These are phyloP conservation scores for Drosophila mojavensis DNA, from an alignment of 1,140 invertebrate species.

Conservation along the genomic window DNA sequence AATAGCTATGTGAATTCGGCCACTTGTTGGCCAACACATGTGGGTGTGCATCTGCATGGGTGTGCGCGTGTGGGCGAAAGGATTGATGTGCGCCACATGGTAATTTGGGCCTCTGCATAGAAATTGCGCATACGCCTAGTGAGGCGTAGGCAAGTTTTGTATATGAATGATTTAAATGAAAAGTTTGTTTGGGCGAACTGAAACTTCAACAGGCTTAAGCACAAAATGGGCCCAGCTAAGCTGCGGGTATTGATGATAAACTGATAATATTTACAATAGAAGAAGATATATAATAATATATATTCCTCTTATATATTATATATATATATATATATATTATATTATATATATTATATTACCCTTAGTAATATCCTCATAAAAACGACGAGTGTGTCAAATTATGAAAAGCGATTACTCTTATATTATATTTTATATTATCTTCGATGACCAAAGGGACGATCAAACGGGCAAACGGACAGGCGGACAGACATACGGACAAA, in stretches of 20 bases:
- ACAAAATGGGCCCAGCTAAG: slow-evolving; percentile 6
- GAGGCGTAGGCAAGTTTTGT: slow-evolving; percentile 30
- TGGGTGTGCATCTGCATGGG: slow-evolving; percentile 13
- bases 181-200: background rate
- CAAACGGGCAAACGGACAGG: too few relatives aligned
- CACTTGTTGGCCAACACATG: slow-evolving; percentile 58
- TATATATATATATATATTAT: too few relatives aligned
- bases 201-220: slow-evolving; percentile 18
- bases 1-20: slow-evolving; percentile 67
- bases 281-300: too few relatives aligned
- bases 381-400: too few relatives aligned
- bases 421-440: too few relatives aligned
- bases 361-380: too few relatives aligned
- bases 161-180: slow-evolving; percentile 12
- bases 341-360: too few relatives aligned
- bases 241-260: background rate
- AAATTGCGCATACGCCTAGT: slow-evolving; percentile 64
- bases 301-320: too few relatives aligned
- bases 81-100: slow-evolving; percentile 64
- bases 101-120: slow-evolving; percentile 50
- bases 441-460: too few relatives aligned
- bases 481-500: too few relatives aligned
- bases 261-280: background rate
- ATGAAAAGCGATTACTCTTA: too few relatives aligned
- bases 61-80: slow-evolving; percentile 40